Conservation (phyloP, 1,140 invertebrate species). For the Hyles vespertilio region DNA sequence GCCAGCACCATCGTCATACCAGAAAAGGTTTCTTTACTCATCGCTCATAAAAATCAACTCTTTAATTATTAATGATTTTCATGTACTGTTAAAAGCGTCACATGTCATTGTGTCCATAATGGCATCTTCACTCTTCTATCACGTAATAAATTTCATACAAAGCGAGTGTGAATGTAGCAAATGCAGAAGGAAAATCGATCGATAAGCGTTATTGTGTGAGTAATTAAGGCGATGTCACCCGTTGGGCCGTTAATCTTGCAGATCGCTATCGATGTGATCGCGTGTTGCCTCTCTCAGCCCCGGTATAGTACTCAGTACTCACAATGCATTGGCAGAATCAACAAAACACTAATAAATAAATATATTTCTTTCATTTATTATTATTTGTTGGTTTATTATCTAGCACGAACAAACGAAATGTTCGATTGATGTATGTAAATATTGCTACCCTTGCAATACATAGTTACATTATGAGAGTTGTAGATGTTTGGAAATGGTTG, state of each 20-base stretch:
- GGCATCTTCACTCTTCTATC: background rate
- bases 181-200: conserved; percentile 35
- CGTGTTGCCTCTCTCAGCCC: conserved; percentile 41
- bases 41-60: no score
- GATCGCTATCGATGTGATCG: conserved; percentile 65
- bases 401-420: background rate
- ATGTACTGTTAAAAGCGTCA: no score
- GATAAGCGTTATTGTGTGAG: conserved; percentile 62
- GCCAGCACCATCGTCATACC: no score
- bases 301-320: conserved; percentile 27
- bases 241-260: conserved; percentile 58
- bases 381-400: background rate
- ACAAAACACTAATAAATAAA: background rate
- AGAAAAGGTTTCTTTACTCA: no score
- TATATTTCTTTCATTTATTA: background rate
- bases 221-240: conserved; percentile 64
- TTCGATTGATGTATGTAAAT: background rate
- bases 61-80: no score
- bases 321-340: conserved; percentile 11
- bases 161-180: conserved; percentile 3
- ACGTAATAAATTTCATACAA: conserved; percentile 6
- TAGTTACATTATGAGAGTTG: background rate
- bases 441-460: background rate
- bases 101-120: no score
- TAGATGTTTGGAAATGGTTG: no score